Base-by-base conservation (phyloP, 2,113 vertebrate genomes). In the Arothron firmamentum region DNA sequence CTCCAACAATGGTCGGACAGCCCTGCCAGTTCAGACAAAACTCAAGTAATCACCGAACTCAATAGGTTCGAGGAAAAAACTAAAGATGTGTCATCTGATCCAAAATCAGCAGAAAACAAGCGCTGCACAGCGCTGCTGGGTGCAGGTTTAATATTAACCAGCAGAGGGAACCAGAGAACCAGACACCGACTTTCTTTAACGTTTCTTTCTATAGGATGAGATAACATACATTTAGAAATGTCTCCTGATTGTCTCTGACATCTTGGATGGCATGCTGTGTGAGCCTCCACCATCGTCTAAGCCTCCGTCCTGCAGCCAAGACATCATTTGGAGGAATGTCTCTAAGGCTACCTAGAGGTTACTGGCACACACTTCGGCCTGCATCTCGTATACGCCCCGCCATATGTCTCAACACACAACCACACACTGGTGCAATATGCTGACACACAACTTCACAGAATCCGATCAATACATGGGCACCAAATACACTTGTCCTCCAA, bases 261-360 rank as follows among this genome's bases (percentile, higher is more conserved):
- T 54, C 59, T 43, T 72, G 57, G 63, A 45, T 70, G 65, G 70
- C 46, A 62, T 72, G 62, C 55, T 54, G 59, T 46, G 19, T 50
- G 63, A 72, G 56, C 68, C 71, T 74, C 74, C 72, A 72, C 55
- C 65, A 70, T 71, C 56, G 81, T 74, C 68, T 62, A 72, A 74
- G 63, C 47, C 56, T 62, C 49, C 50, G 77, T 60, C 46, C 54
- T 23, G 25, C 16, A 6, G 56, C 73, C 65, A 81, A 81, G 87
- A 78, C 65, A 73, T 73, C 80, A 83, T 67, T 63, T 82, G 78
- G 83, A 82, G 62, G 75, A 79, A 85, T 81, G 77, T 84, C 83
- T 82, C 75, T 73, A 82, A 76, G 87, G 71, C 77, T 78, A 68
- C 76, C 88, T 86, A 74, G 79, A 79, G 86, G 87, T 85, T 86